These are phyloP conservation scores for Leptoteleia sp. DNA, from an alignment of 1,140 invertebrate species.

Conservation along the genomic window DNA sequence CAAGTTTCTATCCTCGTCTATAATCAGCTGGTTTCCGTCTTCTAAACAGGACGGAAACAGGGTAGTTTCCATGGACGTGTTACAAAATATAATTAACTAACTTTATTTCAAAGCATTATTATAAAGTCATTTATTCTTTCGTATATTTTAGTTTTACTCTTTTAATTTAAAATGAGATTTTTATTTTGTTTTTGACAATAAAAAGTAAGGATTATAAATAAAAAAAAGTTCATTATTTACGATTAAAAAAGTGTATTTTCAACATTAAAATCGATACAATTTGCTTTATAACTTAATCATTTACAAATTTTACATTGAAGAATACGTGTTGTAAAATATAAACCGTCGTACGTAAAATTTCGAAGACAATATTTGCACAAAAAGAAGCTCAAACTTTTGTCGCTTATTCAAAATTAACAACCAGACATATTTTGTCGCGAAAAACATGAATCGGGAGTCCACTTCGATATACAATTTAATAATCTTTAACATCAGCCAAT, in stretches of 20 bases:
- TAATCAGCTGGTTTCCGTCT: no score
- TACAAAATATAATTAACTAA: no score
- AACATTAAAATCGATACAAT: constrained; percentile 69
- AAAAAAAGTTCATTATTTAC: no score
- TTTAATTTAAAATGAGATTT: no score
- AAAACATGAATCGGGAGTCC: constrained; percentile 54
- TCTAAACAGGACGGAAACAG: no score
- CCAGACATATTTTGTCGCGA: constrained; percentile 41
- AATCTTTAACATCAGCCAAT: constrained; percentile 61
- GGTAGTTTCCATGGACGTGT: no score
- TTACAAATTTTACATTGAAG: constrained; percentile 68
- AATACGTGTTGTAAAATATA: constrained; percentile 63
- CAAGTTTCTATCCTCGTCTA: no score
- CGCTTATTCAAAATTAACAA: constrained; percentile 53
- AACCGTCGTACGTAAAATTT: constrained; percentile 66
- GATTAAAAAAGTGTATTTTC: constrained; percentile 70
- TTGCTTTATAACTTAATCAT: constrained; percentile 66
- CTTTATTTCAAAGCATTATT: no score
- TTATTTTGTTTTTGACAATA: no score
- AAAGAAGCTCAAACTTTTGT: constrained; percentile 59
- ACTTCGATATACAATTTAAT: constrained; percentile 59
- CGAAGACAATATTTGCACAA: constrained; percentile 61
- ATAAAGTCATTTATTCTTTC: no score
- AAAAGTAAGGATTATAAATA: no score
- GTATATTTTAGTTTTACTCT: no score